Evolutionary conservation across 2,113 vertebrate species (phyloP), one percentile per base, ranked within the genome.

Genomic region (Chaenogobius annularis): DNA sequence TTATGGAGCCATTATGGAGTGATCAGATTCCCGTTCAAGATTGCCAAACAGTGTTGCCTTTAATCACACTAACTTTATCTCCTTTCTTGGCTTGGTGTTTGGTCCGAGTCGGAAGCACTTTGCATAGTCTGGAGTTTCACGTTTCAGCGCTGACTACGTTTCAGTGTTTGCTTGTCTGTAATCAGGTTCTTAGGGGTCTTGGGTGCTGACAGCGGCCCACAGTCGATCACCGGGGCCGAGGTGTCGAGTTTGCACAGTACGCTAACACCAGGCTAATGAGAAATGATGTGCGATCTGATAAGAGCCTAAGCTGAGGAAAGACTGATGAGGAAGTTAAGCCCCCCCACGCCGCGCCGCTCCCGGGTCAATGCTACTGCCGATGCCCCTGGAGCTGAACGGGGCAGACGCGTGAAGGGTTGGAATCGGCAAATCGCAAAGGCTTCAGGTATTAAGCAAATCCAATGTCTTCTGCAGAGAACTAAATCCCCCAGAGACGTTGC

Each of bases 281-380:
- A 85, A 85, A 87, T 80, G 90, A 93, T 90, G 89, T 83, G 77
- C 75, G 78, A 93, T 93, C 92, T 91, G 92, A 93, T 93, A 93
- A 92, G 85, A 78, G 79, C 80, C 70, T 44, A 63, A 79, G 77
- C 65, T 59, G 82, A 72, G 79, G 74, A 75, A 50, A 37, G 82
- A 79, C 83, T 83, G 81, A 88, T 78, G 19, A 54, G 50, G 50
- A 20, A n/a, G 50, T 52, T 40, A 19, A 52, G 50, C 50, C 50
- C 7, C 13, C 46, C 17, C 19, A 20, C 50, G 19, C 17, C 19
- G 50, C 17, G 7, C 50, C 19, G 19, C 5, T 52, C 6, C 17
- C 7, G 19, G 19, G 50, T 20, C 50, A 20, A 54, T 20, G 50
- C 50, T 52, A 52, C 50, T 19, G 50, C 50, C 50, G 4, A 1